Percentiles rank a stretch among this genome's conserved stretches.
phyloP scores from a whole-genome alignment of 1,140 invertebrate species.

The Stenopsyche tienmushanensis region DNA sequence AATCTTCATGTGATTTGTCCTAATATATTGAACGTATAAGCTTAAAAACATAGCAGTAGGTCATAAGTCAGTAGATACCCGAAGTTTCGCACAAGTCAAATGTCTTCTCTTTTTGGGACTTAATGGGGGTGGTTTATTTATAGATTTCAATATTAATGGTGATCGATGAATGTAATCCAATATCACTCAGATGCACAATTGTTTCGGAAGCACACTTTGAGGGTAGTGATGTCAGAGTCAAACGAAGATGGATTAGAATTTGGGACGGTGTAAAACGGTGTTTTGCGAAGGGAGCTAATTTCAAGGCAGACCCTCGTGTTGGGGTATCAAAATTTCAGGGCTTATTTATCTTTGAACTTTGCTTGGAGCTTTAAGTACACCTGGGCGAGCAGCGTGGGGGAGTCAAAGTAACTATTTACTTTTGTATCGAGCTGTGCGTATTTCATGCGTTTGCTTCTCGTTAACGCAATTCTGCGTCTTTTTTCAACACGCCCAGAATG shows the following conservation, averaged over 20 bases:
- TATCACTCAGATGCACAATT: no score
- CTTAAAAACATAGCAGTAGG: no score
- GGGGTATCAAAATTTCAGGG: constrained; percentile 1
- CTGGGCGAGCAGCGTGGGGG: not conserved
- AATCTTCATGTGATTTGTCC: no score
- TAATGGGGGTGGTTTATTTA: no score
- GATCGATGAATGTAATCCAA: no score
- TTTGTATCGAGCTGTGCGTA: not conserved
- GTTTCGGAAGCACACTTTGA: not conserved
- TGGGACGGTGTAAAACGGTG: not conserved
- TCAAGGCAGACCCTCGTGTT: not conserved
- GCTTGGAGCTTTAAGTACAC: not conserved
- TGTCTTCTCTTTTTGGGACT: no score
- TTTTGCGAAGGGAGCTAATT: not conserved
- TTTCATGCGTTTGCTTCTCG: not conserved
- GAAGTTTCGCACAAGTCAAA: no score
- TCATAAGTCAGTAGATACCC: no score
- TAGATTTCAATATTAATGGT: no score
- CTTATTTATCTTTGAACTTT: constrained; percentile 13
- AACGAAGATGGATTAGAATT: not conserved
- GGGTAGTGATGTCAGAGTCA: not conserved
- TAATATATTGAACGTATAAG: no score
- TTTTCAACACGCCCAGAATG: no score
- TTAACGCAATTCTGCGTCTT: constrained; percentile 7
- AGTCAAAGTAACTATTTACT: constrained; percentile 6